These are phyloP conservation scores for Cetoscarus ocellatus DNA, from an alignment of 2,797 vertebrate species.

Conservation along the genomic window DNA sequence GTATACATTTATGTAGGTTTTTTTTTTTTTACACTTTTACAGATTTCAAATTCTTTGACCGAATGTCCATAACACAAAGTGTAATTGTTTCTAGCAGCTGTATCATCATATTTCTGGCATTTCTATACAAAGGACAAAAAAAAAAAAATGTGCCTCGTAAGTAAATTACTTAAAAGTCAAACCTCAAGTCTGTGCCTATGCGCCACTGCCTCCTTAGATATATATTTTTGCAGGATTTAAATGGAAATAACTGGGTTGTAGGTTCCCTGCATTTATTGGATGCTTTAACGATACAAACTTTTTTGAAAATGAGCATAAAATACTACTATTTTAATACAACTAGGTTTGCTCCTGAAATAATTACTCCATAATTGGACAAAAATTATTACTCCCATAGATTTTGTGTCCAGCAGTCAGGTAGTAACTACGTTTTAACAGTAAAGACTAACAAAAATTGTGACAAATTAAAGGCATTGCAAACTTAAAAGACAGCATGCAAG, in stretches of 20 bases:
- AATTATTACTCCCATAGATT: conserved; percentile 7
- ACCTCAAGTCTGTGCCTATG: not conserved
- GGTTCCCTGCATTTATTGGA: conserved; percentile 13
- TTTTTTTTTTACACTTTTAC: not conserved
- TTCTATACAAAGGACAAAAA: too few species aligned
- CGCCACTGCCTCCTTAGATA: not conserved
- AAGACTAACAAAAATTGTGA: conserved; percentile 6
- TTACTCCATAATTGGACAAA: conserved; percentile 10
- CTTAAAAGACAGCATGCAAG: conserved; percentile 61
- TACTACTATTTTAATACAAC: not conserved
- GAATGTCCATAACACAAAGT: too few species aligned
- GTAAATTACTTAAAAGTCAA: not conserved
- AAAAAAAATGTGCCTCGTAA: too few species aligned
- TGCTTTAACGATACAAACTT: not conserved
- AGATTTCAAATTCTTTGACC: too few species aligned
- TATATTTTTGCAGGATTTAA: not conserved
- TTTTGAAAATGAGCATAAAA: conserved; percentile 1
- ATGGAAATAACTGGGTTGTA: not conserved
- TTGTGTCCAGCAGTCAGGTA: conserved; percentile 11
- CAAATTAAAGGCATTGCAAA: conserved; percentile 25
- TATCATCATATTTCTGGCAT: too few species aligned
- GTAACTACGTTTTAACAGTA: conserved; percentile 9
- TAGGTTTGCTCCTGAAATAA: conserved; percentile 25
- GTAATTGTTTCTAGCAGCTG: too few species aligned
- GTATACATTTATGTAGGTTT: conserved; percentile 11